Evolutionary conservation across 1,140 invertebrate species (phyloP).

Genomic region (Drosophila insularis): DNA sequence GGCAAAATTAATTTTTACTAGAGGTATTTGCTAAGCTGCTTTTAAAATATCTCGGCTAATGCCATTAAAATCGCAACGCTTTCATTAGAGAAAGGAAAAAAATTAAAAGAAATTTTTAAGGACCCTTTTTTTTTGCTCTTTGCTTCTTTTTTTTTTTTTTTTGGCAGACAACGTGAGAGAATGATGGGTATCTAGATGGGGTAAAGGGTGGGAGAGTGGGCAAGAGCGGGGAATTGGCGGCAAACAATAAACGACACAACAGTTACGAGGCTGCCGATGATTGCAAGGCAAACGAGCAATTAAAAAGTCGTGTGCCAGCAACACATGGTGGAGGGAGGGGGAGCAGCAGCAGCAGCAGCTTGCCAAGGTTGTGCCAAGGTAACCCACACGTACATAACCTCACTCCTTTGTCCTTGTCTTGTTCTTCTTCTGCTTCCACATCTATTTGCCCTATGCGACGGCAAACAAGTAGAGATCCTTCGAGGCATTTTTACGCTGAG

Average conservation of each 20-base stretch:
- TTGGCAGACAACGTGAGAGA: conserved; percentile 4
- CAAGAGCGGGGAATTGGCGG: background rate
- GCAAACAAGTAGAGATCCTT: conserved; percentile 42
- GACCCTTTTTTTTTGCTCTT: conserved; percentile 1
- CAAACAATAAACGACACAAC: conserved; percentile 72
- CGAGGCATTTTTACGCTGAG: conserved; percentile 67
- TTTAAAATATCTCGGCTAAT: conserved; percentile 15
- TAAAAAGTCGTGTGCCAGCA: conserved; percentile 67
- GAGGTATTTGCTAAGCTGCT: background rate
- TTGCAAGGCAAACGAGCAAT: conserved; percentile 77
- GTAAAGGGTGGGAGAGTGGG: background rate
- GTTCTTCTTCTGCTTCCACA: background rate
- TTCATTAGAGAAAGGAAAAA: conserved; percentile 43
- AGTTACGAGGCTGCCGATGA: conserved; percentile 69
- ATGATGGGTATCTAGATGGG: background rate
- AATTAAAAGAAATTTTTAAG: background rate
- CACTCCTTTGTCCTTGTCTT: background rate
- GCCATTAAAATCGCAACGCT: conserved; percentile 56
- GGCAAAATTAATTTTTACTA: background rate
- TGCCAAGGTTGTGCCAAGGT: conserved; percentile 40
- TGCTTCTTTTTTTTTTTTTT: background rate
- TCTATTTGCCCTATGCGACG: background rate
- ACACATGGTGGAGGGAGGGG: conserved; percentile 4
- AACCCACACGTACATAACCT: conserved; percentile 20
- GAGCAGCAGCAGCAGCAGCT: conserved; percentile 15